phyloP scores from a whole-genome alignment of 2,888 invertebrate species.

The Drosophila fungiperda region DNA sequence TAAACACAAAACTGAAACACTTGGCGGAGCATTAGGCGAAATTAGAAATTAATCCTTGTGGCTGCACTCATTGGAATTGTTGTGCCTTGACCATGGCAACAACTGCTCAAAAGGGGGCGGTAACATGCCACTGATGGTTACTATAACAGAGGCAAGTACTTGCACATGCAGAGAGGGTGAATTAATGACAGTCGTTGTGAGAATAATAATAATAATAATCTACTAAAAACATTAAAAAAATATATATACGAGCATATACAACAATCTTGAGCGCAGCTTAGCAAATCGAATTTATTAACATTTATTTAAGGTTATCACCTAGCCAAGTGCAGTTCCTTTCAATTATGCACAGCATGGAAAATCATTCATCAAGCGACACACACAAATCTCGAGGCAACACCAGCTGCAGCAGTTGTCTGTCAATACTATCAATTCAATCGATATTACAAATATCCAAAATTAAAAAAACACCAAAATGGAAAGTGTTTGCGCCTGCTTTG shows the following conservation, averaged over 20 bases:
- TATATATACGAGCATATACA: not conserved
- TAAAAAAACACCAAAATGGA: constrained; percentile 2
- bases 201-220: constrained; percentile 1
- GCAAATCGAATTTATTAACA: not conserved
- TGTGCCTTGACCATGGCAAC: constrained; percentile 58
- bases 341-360: constrained; percentile 22
- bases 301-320: not conserved
- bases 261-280: not conserved
- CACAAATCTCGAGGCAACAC: constrained; percentile 17
- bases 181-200: constrained; percentile 1
- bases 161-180: constrained; percentile 5
- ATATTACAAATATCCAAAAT: constrained; percentile 33
- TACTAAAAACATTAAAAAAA: not conserved
- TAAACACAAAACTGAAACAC: constrained; percentile 46
- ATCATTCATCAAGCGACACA: constrained; percentile 18
- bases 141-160: constrained; percentile 10
- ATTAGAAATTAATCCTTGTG: constrained; percentile 82
- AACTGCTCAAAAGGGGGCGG: constrained; percentile 28
- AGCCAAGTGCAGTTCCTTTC: constrained; percentile 40
- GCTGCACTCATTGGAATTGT: constrained; percentile 43
- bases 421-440: constrained; percentile 59
- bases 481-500: constrained; percentile 39
- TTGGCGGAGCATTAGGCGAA: constrained; percentile 70
- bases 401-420: constrained; percentile 51
- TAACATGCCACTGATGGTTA: constrained; percentile 6